These are phyloP conservation scores for Callaeas wilsoni DNA, from an alignment of 2,113 vertebrate species.

Conservation along the genomic window DNA sequence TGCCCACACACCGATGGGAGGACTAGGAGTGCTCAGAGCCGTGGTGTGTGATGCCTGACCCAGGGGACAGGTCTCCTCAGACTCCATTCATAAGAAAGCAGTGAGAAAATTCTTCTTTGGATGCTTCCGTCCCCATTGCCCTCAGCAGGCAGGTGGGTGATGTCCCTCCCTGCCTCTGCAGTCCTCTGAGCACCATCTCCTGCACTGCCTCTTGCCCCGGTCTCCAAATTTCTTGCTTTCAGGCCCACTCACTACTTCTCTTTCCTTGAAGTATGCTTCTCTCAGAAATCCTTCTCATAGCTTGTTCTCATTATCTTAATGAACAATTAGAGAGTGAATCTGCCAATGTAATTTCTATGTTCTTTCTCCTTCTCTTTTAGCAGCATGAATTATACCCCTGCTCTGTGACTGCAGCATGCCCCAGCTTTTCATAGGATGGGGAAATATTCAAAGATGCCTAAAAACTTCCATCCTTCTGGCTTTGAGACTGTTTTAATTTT, in stretches of 20 bases:
- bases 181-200: neutral
- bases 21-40: neutral
- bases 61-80: neutral
- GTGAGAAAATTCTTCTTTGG: neutral
- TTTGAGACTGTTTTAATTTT: neutral
- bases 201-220: neutral
- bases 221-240: neutral
- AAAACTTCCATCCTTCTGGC: neutral
- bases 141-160: rapidly evolving
- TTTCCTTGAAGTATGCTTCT: neutral
- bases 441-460: neutral
- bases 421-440: neutral
- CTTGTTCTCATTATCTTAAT: slow-evolving; percentile 20
- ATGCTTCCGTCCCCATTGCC: neutral
- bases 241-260: neutral
- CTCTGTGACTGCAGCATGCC: neutral
- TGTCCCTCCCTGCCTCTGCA: neutral
- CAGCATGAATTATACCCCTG: neutral
- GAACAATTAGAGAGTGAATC: slow-evolving; percentile 1
- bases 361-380: neutral
- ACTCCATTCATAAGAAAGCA: neutral
- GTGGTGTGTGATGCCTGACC: rapidly evolving
- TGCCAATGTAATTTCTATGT: neutral
- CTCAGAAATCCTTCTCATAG: neutral
- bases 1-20: rapidly evolving